Evolutionary conservation across 2,888 invertebrate species (phyloP), one percentile per base, ranked within the genome.

Genomic region (Disparrhopalites patrizii): DNA sequence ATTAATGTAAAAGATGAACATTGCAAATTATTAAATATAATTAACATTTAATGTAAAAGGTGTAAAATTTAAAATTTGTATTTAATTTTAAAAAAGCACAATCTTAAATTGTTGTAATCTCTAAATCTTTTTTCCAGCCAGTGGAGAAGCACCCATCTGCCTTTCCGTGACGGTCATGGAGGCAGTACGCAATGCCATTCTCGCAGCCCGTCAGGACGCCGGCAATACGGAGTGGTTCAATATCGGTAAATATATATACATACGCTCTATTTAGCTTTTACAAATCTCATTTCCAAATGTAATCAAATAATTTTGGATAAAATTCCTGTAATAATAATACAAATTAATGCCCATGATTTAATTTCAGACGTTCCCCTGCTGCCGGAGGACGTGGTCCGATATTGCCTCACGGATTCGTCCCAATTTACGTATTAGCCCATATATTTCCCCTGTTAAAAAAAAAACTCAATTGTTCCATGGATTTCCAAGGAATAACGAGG

Each of bases 391-490:
- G n/a, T 52, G n/a, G 36, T 54, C 1, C 1, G 4, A 2, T 23
- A 1, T 3, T 62, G 52, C 18, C 15, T 51, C 5, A 62, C 54
- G 10, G 33, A 62, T 3, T 3, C 62, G 3, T 27, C 33, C 3
- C 62, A 62, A 38, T 61, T 61, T 56, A n/a, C 50, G 10, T 50
- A 61, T 28, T 58, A n/a, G n/a, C n/a, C n/a, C n/a, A n/a, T n/a
- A n/a, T n/a, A n/a, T n/a, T n/a, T n/a, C n/a, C n/a, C n/a, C n/a
- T n/a, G n/a, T n/a, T n/a, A n/a, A n/a, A n/a, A n/a, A n/a, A n/a
- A n/a, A n/a, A n/a, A n/a, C n/a, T n/a, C n/a, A n/a, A n/a, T n/a
- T n/a, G n/a, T n/a, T n/a, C n/a, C n/a, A n/a, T n/a, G n/a, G n/a
- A n/a, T n/a, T n/a, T n/a, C n/a, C n/a, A n/a, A n/a, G n/a, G n/a